A percentile compares a stretch with the other conserved stretches of the same genome.
These are phyloP conservation scores for Phoxinus dragarum DNA, from an alignment of 2,797 vertebrate genomes.

Conservation along the genomic window DNA sequence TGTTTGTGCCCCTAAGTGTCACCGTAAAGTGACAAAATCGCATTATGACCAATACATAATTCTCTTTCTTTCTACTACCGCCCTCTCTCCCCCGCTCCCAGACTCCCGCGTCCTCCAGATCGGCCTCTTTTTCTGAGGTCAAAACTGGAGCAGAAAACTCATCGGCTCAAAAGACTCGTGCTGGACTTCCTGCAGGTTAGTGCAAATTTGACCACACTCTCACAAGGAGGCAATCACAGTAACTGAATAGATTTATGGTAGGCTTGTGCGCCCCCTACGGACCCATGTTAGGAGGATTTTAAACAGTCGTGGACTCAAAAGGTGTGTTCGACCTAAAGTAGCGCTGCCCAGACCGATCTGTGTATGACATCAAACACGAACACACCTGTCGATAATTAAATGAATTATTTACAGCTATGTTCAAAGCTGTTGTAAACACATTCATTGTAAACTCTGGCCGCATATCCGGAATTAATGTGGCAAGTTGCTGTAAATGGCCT, in stretches of 20 bases:
- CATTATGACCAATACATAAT: neutral
- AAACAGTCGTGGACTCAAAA: neutral
- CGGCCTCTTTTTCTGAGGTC: slow-evolving; percentile 93
- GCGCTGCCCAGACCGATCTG: neutral
- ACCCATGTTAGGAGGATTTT: slow-evolving; percentile 11
- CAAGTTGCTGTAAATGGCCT: neutral
- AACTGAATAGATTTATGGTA: neutral
- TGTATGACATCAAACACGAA: neutral
- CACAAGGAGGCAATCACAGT: slow-evolving; percentile 21
- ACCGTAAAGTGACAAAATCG: neutral
- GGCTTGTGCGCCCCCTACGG: slow-evolving; percentile 64
- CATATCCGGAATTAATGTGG: neutral
- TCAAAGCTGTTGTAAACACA: neutral
- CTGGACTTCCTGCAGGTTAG: slow-evolving; percentile 83
- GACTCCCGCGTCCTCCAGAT: slow-evolving; percentile 92
- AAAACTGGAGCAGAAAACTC: slow-evolving; percentile 79
- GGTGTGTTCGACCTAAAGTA: neutral
- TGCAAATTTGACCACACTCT: neutral
- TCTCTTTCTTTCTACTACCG: neutral
- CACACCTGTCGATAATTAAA: neutral
- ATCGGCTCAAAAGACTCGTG: slow-evolving; percentile 86
- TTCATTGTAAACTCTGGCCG: neutral
- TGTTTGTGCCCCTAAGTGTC: too few species aligned
- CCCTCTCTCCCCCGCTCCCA: slow-evolving; percentile 56
- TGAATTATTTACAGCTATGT: neutral